A percentile compares a stretch with the other conserved stretches of the same genome.
These are phyloP conservation scores for Augiades crinisus DNA, from an alignment of 2,888 invertebrate genomes.

Conservation along the genomic window DNA sequence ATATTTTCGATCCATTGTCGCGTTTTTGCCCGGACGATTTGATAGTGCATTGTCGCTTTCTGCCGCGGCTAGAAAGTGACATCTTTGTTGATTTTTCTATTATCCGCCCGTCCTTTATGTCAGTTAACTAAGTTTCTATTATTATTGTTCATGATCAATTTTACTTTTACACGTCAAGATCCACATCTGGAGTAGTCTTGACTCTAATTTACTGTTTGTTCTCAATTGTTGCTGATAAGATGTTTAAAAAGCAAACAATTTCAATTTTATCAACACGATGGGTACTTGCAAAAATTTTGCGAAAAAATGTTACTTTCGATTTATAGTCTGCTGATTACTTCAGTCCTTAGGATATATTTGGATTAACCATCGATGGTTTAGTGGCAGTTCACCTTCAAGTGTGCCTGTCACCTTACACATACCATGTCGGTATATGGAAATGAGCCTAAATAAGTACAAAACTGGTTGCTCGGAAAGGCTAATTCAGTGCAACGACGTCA, in stretches of 20 bases:
- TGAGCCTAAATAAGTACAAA: conserved; percentile 8
- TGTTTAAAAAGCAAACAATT: not conserved
- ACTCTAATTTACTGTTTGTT: conserved; percentile 12
- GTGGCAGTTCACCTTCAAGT: not conserved
- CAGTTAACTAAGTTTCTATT: conserved; percentile 32
- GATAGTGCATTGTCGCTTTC: conserved; percentile 44
- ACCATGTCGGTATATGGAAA: not conserved
- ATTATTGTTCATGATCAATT: conserved; percentile 34
- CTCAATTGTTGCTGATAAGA: not conserved
- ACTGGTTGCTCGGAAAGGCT: conserved; percentile 17
- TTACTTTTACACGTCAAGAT: conserved; percentile 34
- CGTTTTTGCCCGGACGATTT: conserved; percentile 51
- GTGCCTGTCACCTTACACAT: not conserved
- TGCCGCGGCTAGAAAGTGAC: conserved; percentile 58
- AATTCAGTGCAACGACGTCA: conserved; percentile 22
- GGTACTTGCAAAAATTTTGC: too few relatives aligned
- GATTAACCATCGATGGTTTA: not conserved
- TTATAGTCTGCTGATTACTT: not conserved
- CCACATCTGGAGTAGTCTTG: conserved; percentile 13
- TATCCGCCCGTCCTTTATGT: conserved; percentile 35
- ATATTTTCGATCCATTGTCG: conserved; percentile 52
- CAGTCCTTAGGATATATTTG: not conserved
- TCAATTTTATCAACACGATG: not conserved
- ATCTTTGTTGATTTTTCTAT: conserved; percentile 55
- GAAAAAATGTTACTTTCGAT: too few relatives aligned